Evolutionary conservation across 2,797 vertebrate species (phyloP), one percentile per base, ranked within the genome.

Genomic region (Kryptolebias ocellatus): DNA sequence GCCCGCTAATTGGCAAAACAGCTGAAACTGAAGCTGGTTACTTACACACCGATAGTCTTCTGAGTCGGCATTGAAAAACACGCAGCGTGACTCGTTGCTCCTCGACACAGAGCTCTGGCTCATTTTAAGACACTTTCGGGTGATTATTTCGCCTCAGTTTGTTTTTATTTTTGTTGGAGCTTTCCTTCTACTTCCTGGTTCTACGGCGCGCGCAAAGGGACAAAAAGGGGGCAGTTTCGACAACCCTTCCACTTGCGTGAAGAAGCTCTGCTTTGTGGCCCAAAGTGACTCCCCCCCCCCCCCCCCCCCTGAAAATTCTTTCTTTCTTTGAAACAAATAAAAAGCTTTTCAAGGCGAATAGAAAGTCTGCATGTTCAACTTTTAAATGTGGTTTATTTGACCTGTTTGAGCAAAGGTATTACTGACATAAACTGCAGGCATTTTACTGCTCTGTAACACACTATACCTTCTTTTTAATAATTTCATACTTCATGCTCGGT

Each of bases 41-140:
- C 93, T 94, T 90, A 94, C 93, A 78, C 93, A 94, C 86, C 82
- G 85, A 80, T 92, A 89, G 79, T 92, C 92, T 27, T 90, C 87
- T 62, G 89, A 90, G 9, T 85, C 45, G 53, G 89, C 75, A 1
- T 89, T 90, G 77, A 92, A 90, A 69, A 89, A 84, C 51, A 84
- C 79, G 72, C 92, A 93, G 50, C 80, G 79, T 60, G 85, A 85
- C n/a, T 83, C 70, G 70, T 91, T 90, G 60, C 52, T 81, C 5
- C 0, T 9, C 64, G 57, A 12, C 51, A 53, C 61, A 28, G 57
- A 27, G 29, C 17, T 64, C 29, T 63, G 42, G 45, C 0, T 61
- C 87, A 88, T 89, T 73, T 85, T 52, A 14, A 58, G 14, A 45
- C 8, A 12, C 16, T 37, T 63, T 31, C 1, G 16, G 27, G 60